Evolutionary conservation across 2,113 vertebrate species (phyloP).

Genomic region (Odontophorus gujanensis): DNA sequence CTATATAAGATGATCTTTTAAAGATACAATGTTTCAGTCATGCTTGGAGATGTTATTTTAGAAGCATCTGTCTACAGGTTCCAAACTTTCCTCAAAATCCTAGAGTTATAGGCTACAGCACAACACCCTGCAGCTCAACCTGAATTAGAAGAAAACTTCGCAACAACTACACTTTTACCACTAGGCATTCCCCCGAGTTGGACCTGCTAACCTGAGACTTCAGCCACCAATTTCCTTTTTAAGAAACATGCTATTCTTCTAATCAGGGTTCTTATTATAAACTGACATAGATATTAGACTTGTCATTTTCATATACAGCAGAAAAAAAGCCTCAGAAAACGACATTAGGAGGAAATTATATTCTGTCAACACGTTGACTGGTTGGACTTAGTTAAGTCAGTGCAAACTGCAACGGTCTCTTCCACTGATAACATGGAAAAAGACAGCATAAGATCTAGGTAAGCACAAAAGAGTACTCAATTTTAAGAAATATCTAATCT

Average conservation of each 20-base stretch:
- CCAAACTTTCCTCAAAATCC: background rate
- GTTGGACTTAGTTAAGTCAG: background rate
- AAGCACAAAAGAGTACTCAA: background rate
- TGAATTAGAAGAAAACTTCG: background rate
- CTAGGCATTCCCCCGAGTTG: background rate
- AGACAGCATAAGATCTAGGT: background rate
- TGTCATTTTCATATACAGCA: accelerated
- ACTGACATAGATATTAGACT: background rate
- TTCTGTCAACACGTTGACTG: background rate
- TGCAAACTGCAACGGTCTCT: background rate
- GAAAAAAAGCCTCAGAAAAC: background rate
- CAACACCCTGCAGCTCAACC: background rate
- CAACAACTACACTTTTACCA: background rate
- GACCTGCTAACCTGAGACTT: background rate
- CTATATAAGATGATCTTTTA: background rate
- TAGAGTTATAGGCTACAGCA: background rate
- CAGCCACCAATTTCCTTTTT: background rate
- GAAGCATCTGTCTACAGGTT: background rate
- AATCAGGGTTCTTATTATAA: background rate
- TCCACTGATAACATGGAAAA: background rate
- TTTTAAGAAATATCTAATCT: background rate
- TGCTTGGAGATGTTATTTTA: background rate
- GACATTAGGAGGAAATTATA: background rate
- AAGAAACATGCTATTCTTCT: background rate
- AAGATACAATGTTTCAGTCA: background rate